Base-by-base conservation (phyloP, 2,888 invertebrate species). In the Orthosia gothica region DNA sequence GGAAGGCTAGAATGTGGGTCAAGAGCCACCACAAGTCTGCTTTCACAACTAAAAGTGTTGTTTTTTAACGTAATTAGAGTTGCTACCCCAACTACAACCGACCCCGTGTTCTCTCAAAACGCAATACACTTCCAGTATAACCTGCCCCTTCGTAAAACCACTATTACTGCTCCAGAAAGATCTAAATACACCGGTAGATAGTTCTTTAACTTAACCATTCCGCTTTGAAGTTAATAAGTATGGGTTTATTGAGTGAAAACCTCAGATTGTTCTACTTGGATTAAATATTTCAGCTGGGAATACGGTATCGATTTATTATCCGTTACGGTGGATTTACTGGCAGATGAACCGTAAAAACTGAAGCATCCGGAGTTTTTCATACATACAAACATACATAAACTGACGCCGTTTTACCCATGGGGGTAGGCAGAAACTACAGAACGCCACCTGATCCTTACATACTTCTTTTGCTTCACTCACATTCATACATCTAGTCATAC, bases 21-120 rank as follows among this genome's bases (percentile, higher is more conserved):
- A 91, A 91, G 91, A 89, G 79, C 88, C 83, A 87, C 84, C 86
- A 88, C 77, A 85, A 88, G 80, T 85, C 84, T 82, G 85, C 88
- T 90, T 91, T 91, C 87, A 90, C 87, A 87, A 88, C 86, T 87
- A 89, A 92, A 90, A 93, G 91, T 92, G 93, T 92, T 93, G 93
- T 93, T 94, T 94, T 94, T 94, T 93, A 93, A 94, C 92, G 90
- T 95, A 95, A 95, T 95, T 95, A 95, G 93, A 93, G 94, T 91
- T 87, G 89, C 92, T 89, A 90, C 91, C 90, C 89, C 88, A 91
- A 92, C 92, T 91, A 91, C 73, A 74, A 70, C 76, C 59, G 85
- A 88, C 79, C 74, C 61, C 74, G 64, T 81, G 88, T 83, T 83
- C 83, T 86, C 84, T 89, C 87, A 87, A 91, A 90, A 90, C 86